Evolutionary conservation across 1,140 invertebrate species (phyloP).

Genomic region (Plutomurus gul): DNA sequence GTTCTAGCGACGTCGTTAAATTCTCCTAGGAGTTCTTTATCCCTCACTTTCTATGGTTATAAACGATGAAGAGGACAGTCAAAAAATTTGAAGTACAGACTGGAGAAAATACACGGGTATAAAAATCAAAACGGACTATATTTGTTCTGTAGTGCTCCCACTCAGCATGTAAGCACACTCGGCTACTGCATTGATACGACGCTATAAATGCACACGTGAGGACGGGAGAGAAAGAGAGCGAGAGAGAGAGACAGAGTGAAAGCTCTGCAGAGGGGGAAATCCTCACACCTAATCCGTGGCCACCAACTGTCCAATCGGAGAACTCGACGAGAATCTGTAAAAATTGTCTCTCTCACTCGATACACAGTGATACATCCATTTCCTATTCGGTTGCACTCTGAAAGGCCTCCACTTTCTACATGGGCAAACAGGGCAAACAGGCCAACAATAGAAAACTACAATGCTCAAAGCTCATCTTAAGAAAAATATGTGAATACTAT

Average conservation of each 20-base stretch:
- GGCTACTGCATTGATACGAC: neutral
- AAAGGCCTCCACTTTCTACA: too few relatives aligned
- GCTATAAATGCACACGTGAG: too few relatives aligned
- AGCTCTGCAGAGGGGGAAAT: neutral
- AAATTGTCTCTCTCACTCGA: neutral
- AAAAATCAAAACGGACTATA: neutral
- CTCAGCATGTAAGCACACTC: neutral
- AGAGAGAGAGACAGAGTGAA: neutral
- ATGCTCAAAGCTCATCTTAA: too few relatives aligned
- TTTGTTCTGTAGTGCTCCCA: neutral
- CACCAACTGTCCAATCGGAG: neutral
- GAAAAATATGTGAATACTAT: too few relatives aligned
- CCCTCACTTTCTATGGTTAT: neutral
- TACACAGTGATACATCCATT: too few relatives aligned
- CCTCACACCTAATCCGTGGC: slow-evolving; percentile 7
- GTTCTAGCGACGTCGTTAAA: neutral
- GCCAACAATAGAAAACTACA: too few relatives aligned
- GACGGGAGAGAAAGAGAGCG: neutral
- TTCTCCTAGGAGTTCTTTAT: slow-evolving; percentile 18
- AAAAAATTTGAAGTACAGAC: slow-evolving; percentile 13
- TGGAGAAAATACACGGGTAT: neutral
- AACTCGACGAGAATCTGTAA: neutral
- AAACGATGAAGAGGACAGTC: neutral
- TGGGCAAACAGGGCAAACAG: too few relatives aligned
- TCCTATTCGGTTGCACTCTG: too few relatives aligned